phyloP scores from a whole-genome alignment of 2,888 invertebrate species.

The Oxycera nigricornis region DNA sequence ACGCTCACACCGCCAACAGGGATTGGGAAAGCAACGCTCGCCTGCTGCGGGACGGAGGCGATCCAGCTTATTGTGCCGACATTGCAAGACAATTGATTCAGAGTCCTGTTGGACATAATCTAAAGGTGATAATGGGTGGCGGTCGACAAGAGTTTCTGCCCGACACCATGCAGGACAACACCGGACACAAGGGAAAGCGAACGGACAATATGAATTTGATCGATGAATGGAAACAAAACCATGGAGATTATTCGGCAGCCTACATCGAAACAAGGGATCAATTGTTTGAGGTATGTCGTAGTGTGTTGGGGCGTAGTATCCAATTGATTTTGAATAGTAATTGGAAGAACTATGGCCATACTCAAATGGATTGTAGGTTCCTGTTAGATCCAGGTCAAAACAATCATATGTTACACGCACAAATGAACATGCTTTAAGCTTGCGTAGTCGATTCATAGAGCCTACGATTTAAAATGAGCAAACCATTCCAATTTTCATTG shows the following conservation, averaged over 20 bases:
- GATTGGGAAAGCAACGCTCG: slow-evolving; percentile 77
- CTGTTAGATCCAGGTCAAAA: no score
- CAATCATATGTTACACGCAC: no score
- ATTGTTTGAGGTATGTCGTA: slow-evolving; percentile 64
- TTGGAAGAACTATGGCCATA: no score
- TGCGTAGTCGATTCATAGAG: no score
- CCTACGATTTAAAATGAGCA: no score
- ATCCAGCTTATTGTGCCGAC: slow-evolving; percentile 69
- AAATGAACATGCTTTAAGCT: no score
- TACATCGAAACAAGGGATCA: slow-evolving; percentile 73
- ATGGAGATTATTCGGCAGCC: slow-evolving; percentile 55
- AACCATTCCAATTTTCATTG: not conserved
- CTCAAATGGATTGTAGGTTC: no score
- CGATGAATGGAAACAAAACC: slow-evolving; percentile 68
- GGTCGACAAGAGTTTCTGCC: slow-evolving; percentile 74
- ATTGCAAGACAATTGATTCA: slow-evolving; percentile 76
- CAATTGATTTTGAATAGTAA: not conserved
- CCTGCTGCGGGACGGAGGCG: slow-evolving; percentile 62
- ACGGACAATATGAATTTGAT: slow-evolving; percentile 72
- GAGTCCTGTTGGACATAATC: slow-evolving; percentile 70
- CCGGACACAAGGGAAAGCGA: slow-evolving; percentile 64
- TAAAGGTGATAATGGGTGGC: slow-evolving; percentile 81
- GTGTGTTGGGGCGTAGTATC: not conserved
- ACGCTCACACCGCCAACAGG: slow-evolving; percentile 75
- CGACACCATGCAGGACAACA: slow-evolving; percentile 63